A percentile compares a stretch with the other conserved stretches of the same genome.
phyloP scores from a whole-genome alignment of 2,888 invertebrate genomes.

The Archips crataeganus region DNA sequence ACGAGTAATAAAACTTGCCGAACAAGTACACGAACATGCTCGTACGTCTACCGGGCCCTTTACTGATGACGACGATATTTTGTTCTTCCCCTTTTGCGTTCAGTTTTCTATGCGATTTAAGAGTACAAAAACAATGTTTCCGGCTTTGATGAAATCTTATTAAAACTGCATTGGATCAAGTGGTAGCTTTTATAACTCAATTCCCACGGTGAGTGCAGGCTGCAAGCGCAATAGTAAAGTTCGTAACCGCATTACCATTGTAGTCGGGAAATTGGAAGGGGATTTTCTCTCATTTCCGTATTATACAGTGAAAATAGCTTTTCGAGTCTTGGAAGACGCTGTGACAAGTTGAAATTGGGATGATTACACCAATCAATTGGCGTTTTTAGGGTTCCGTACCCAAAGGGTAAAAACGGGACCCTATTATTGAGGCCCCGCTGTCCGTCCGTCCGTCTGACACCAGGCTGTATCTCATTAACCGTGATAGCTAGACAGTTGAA shows the following conservation, averaged over 20 bases:
- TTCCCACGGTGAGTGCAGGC: conserved; percentile 17
- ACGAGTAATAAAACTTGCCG: too few relatives aligned
- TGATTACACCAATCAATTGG: too few relatives aligned
- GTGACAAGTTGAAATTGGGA: too few relatives aligned
- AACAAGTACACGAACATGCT: too few relatives aligned
- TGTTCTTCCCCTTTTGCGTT: not conserved
- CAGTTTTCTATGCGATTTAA: not conserved
- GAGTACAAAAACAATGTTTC: not conserved
- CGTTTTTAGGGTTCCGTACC: too few relatives aligned
- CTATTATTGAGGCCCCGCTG: too few relatives aligned
- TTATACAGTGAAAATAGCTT: not conserved
- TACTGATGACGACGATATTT: not conserved
- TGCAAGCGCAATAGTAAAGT: not conserved
- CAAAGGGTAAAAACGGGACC: too few relatives aligned
- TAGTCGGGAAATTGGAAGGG: not conserved
- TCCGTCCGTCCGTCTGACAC: too few relatives aligned
- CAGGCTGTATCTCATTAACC: too few relatives aligned
- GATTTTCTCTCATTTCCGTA: not conserved
- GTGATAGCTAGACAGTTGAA: too few relatives aligned
- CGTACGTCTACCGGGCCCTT: too few relatives aligned
- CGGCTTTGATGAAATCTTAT: not conserved
- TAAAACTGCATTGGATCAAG: not conserved
- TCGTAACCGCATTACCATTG: conserved; percentile 21
- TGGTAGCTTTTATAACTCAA: conserved; percentile 21
- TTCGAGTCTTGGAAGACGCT: not conserved